These are phyloP conservation scores for Magallana angulata DNA, from an alignment of 1,140 invertebrate species.

Conservation along the genomic window DNA sequence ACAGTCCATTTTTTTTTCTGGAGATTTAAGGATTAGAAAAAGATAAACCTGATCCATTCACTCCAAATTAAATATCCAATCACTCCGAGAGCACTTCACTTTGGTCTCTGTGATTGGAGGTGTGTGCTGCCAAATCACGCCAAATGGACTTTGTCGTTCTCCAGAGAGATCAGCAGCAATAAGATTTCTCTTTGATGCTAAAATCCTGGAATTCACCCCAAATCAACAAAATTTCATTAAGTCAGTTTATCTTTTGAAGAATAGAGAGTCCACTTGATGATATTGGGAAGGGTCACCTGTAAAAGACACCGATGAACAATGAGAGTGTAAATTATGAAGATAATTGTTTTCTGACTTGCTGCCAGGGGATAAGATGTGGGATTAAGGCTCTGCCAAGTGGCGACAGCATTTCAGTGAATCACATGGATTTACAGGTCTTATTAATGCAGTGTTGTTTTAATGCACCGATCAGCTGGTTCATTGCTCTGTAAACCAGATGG, in stretches of 20 bases:
- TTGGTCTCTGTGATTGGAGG: not conserved
- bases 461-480: conserved; percentile 6
- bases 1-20: not conserved
- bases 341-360: not conserved
- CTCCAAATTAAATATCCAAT: not conserved
- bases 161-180: not conserved
- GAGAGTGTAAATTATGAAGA: conserved; percentile 12
- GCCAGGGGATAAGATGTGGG: conserved; percentile 4
- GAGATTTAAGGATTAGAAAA: conserved; percentile 21
- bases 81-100: conserved; percentile 12
- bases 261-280: not conserved
- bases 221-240: not conserved
- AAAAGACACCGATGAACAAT: not conserved
- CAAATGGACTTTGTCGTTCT: not conserved
- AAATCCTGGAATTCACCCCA: not conserved
- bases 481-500: not conserved
- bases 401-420: conserved; percentile 8
- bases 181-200: not conserved
- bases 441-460: conserved; percentile 21
- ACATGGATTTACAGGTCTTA: not conserved
- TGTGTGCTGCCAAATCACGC: not conserved
- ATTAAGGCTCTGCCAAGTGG: conserved; percentile 10
- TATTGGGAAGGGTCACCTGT: not conserved
- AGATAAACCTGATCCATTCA: conserved; percentile 19
- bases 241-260: conserved; percentile 1